phyloP scores from a whole-genome alignment of 1,140 invertebrate genomes.

The Apis laboriosa region DNA sequence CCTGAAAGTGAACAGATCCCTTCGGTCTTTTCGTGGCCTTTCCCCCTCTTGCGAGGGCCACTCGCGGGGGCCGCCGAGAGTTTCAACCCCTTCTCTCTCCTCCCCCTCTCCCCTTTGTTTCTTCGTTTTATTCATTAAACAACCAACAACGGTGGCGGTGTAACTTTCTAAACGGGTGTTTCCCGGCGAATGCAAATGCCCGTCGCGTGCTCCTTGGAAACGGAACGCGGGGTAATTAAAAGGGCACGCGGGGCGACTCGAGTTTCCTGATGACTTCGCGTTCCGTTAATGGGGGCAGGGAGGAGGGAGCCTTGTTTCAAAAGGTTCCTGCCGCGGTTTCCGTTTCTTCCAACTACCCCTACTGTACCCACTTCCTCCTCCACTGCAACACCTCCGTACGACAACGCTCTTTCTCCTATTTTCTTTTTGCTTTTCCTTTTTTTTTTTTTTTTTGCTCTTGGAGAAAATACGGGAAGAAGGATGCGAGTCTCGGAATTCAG shows the following conservation, averaged over 20 bases:
- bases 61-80: too few species aligned
- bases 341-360: conserved; percentile 8
- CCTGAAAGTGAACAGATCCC: neutral
- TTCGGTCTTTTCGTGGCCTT: neutral
- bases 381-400: neutral
- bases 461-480: neutral
- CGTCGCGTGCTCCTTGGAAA: conserved; percentile 22
- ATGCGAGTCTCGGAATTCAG: neutral
- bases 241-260: conserved; percentile 55
- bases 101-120: neutral
- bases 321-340: conserved; percentile 14
- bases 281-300: conserved; percentile 46
- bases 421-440: neutral
- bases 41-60: neutral
- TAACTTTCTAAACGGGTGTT: conserved; percentile 67
- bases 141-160: conserved; percentile 53
- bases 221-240: conserved; percentile 59
- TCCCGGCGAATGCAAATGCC: conserved; percentile 68
- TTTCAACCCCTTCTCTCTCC: neutral
- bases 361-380: conserved; percentile 9
- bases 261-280: conserved; percentile 48
- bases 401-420: neutral
- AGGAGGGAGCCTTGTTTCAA: neutral
- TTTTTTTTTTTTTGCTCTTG: accelerated
- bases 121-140: conserved; percentile 69